Conservation (phyloP, 1,140 invertebrate species). For the Ruditapes philippinarum region DNA sequence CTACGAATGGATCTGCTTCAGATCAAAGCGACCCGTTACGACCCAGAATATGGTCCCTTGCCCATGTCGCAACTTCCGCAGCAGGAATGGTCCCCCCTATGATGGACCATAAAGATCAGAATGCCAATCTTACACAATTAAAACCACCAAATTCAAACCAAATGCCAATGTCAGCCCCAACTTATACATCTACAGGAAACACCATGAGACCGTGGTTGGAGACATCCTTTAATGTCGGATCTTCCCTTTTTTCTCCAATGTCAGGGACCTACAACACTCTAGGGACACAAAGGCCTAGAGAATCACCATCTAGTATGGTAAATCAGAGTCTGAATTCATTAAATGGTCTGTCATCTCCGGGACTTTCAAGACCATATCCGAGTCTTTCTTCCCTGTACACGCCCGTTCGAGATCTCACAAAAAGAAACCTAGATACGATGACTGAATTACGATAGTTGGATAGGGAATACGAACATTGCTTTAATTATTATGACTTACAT, state of each 20-base stretch:
- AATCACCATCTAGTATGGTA: conserved; percentile 44
- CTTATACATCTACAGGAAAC: conserved; percentile 46
- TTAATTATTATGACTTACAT: no score
- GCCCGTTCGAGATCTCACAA: conserved; percentile 57
- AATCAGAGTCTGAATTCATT: conserved; percentile 58
- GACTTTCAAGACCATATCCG: conserved; percentile 46
- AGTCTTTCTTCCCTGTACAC: conserved; percentile 60
- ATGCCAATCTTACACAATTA: conserved; percentile 46
- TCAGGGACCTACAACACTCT: conserved; percentile 44
- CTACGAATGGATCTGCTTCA: conserved; percentile 67
- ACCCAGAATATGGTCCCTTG: conserved; percentile 98
- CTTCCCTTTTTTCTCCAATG: conserved; percentile 60
- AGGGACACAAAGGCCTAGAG: conserved; percentile 52
- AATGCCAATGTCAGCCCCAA: conserved; percentile 33
- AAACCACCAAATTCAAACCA: conserved; percentile 39
- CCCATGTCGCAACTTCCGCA: conserved; percentile 98
- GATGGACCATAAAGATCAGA: conserved; percentile 55
- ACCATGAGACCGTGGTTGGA: conserved; percentile 60
- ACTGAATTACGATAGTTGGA: conserved; percentile 57
- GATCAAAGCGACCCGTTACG: conserved; percentile 89
- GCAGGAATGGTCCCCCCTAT: conserved; percentile 46
- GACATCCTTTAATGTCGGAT: conserved; percentile 54
- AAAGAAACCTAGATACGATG: conserved; percentile 59
- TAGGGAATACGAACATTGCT: no score
- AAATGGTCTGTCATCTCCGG: conserved; percentile 61